Base-by-base conservation (phyloP, 2,888 invertebrate genomes). In the Mesorhabditis belari region DNA sequence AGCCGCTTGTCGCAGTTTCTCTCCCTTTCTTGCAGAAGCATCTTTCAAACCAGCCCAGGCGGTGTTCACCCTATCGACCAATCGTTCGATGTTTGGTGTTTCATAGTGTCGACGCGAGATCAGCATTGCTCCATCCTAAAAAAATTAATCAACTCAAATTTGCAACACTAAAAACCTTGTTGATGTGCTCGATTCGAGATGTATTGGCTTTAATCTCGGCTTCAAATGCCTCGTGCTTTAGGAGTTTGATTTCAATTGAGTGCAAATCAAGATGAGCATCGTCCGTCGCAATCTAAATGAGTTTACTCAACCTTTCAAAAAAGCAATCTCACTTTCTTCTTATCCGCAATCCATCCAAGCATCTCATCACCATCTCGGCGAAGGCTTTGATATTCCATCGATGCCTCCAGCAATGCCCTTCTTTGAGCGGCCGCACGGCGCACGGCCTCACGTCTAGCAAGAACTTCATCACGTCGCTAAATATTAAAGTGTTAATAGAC, bases 361-460 rank as follows among this genome's bases (percentile, higher is more conserved):
- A 85, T 83, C 80, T 96, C 95, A 65, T 91, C 90, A 0, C 91
- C 90, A 79, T 94, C 91, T 0, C 93, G 89, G 26, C 90, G 87
- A 82, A 95, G 94, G 84, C 92, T 88, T 81, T 94, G 94, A 82
- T 90, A 93, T 57, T 90, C 90, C 73, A 90, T 87, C 0, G 92
- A 90, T 3, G 90, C 91, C 60, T 88, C 87, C 24, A 96, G 83
- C 24, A 88, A 87, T 54, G 88, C 87, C 58, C 87, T 86, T 17
- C 93, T 85, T 58, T 0, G 86, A 86, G 75, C 88, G 87, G 35
- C 94, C 85, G 49, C 90, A 86, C 60, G 49, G 9, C 67, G 61
- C 23, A 73, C 73, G 19, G 66, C 28, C 86, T 86, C 56, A 89
- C 77, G 5, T 92, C 92, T 76, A 88, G 88, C 69, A 87, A 78